Conservation (phyloP, 2,797 vertebrate genomes). For the Setipinna tenuifilis region DNA sequence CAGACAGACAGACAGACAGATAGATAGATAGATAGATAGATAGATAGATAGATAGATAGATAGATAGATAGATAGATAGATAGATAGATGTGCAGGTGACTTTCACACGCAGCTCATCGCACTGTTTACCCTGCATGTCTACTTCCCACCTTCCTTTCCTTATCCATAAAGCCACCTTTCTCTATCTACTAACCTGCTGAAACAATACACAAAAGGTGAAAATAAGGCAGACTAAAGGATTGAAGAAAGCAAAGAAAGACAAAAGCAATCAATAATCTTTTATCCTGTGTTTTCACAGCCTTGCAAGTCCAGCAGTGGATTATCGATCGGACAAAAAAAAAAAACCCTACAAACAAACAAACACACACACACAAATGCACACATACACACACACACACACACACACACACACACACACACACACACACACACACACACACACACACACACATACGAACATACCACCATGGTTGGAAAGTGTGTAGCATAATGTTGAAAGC, state of each 20-base stretch:
- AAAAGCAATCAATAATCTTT: conserved; percentile 19
- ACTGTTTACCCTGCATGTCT: no score
- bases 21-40: background rate
- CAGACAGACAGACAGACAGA: background rate
- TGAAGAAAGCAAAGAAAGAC: background rate
- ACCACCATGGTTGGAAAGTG: background rate
- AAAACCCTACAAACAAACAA: background rate
- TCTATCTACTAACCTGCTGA: background rate
- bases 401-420: background rate
- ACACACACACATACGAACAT: background rate
- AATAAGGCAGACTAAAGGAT: background rate
- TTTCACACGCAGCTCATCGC: background rate
- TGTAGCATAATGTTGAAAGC: background rate
- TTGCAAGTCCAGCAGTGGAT: background rate
- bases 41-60: background rate
- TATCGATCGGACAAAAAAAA: background rate
- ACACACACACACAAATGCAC: background rate
- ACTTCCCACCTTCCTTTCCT: background rate
- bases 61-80: background rate
- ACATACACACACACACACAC: background rate
- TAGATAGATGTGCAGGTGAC: background rate
- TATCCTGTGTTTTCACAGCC: background rate
- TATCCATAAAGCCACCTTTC: background rate
- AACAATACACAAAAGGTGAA: background rate
- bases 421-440: background rate